Evolutionary conservation across 2,888 invertebrate genomes (phyloP), one percentile per base, ranked within the genome.

Genomic region (Cistogaster globosa): DNA sequence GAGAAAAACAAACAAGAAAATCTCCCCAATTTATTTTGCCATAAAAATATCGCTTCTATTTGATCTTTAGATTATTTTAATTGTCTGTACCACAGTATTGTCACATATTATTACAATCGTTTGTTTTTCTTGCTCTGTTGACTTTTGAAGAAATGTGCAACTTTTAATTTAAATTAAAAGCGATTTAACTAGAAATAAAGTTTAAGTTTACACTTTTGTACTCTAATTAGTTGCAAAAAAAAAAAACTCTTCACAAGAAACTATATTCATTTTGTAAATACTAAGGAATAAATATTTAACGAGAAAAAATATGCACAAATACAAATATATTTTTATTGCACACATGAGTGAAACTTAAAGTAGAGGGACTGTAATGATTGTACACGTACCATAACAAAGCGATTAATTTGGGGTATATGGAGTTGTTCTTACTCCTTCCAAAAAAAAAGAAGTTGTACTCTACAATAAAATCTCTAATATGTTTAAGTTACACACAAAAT

Each of bases 201-300:
- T 53, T 26, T 26, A 69, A 71, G 65, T 82, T 85, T 81, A 20
- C 81, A 85, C 77, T 75, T 85, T 85, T 85, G 81, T 85, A 63
- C 63, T 69, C 69, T 85, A 85, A 85, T 85, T 85, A 65, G 77
- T 85, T 78, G 48, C 45, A 53, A 57, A 48, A 63, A 11, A 69
- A 76, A 68, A 26, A 55, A 48, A 26, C 26, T 32, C 38, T 26
- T 60, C 60, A 62, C 45, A 68, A n/a, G 14, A 51, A 82, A 63
- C 62, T 57, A 51, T 71, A 51, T 76, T 51, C 26, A 57, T 55
- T 69, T 51, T 36, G 38, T 36, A 14, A 36, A 63, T 22, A n/a
- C n/a, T n/a, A n/a, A 42, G 32, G 53, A 22, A 80, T 65, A 26
- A 72, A 65, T 18, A 42, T 65, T 65, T 68, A 69, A 58, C n/a